Percentiles rank a stretch among this genome's conserved stretches.
phyloP scores from a whole-genome alignment of 2,797 vertebrate species.

The Sternarchorhynchus goeldii region DNA sequence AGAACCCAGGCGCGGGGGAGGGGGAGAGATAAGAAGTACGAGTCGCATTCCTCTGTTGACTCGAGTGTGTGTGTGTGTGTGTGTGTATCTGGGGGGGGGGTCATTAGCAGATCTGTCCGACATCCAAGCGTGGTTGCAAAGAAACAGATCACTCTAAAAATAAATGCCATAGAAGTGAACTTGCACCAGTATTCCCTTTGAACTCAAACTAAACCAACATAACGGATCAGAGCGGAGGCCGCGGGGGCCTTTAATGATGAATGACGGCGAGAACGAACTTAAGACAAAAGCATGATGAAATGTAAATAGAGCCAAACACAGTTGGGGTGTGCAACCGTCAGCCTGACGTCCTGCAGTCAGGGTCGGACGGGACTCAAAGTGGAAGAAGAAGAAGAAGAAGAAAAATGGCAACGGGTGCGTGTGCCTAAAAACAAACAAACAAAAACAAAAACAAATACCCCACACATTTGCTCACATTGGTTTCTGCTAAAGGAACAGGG shows the following conservation, averaged over 20 bases:
- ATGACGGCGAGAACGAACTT: slow-evolving; percentile 40
- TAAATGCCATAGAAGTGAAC: slow-evolving; percentile 61
- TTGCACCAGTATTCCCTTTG: slow-evolving; percentile 77
- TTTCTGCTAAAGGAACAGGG: no score
- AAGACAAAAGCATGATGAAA: slow-evolving; percentile 28
- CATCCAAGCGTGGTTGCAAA: slow-evolving; percentile 46
- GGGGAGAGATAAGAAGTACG: slow-evolving; percentile 46
- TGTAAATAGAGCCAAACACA: not conserved
- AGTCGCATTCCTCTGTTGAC: slow-evolving; percentile 53
- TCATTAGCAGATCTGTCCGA: slow-evolving; percentile 45
- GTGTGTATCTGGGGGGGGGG: slow-evolving; percentile 38
- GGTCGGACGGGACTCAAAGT: no score
- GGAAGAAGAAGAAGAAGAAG: no score
- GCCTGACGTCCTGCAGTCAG: no score
- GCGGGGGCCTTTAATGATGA: slow-evolving; percentile 54
- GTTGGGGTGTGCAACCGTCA: not conserved
- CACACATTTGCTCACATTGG: not conserved
- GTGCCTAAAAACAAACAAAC: no score
- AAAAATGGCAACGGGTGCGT: no score
- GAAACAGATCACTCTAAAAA: slow-evolving; percentile 57
- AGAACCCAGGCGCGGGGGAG: slow-evolving; percentile 46
- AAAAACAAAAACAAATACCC: no score
- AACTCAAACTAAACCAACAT: slow-evolving; percentile 71
- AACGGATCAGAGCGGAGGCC: slow-evolving; percentile 48
- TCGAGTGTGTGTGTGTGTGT: slow-evolving; percentile 49